Evolutionary conservation across 2,888 invertebrate genomes (phyloP).

Genomic region (Halictus ligatus): DNA sequence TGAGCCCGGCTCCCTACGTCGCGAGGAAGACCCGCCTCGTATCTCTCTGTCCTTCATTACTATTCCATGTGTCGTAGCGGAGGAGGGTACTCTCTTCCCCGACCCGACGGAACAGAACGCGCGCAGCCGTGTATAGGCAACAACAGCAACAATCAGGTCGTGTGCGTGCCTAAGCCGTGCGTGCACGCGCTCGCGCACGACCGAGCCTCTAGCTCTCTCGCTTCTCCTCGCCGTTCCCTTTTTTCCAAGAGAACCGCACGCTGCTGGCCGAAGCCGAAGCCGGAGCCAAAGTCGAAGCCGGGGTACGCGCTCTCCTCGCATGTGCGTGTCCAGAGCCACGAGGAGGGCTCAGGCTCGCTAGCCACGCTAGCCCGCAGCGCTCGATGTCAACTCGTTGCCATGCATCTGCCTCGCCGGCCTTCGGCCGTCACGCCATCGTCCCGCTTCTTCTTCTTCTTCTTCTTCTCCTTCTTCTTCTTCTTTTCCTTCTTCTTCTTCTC

Average conservation of each 20-base stretch:
- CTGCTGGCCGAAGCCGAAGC: background rate
- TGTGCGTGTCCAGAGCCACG: constrained; percentile 59
- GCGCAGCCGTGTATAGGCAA: constrained; percentile 31
- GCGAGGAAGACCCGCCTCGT: constrained; percentile 71
- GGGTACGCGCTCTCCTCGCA: constrained; percentile 37
- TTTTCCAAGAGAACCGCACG: constrained; percentile 53
- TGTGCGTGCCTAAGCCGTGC: constrained; percentile 65
- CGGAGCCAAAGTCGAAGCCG: background rate
- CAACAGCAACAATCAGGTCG: constrained; percentile 47
- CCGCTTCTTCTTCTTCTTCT: constrained; percentile 2
- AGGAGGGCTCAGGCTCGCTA: constrained; percentile 43
- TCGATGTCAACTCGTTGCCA: constrained; percentile 77
- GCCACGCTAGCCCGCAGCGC: constrained; percentile 76
- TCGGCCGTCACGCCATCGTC: constrained; percentile 74
- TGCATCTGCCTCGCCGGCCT: constrained; percentile 74
- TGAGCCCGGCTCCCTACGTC: constrained; percentile 67
- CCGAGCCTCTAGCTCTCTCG: constrained; percentile 47
- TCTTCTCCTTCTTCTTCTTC: background rate
- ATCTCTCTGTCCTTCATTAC: constrained; percentile 79
- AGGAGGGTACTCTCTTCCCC: constrained; percentile 22
- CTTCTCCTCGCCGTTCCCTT: constrained; percentile 30
- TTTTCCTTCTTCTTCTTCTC: background rate
- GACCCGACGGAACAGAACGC: background rate
- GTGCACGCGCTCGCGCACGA: constrained; percentile 68
- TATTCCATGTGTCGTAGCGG: constrained; percentile 74